Evolutionary conservation across 2,797 vertebrate species (phyloP).

Genomic region (Ciconia nigra): DNA sequence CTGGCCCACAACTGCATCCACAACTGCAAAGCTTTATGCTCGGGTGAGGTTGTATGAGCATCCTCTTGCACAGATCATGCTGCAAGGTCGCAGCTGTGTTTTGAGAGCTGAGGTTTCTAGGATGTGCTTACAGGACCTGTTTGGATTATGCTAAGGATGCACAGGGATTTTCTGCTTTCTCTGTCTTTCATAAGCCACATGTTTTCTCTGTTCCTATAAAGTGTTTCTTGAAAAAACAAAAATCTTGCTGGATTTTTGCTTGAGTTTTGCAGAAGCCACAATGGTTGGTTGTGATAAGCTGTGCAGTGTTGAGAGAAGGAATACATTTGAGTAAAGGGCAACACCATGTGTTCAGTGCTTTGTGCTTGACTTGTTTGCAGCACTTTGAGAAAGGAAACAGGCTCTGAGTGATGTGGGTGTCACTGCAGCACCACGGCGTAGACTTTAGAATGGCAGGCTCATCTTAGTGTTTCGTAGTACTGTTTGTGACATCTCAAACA

Average conservation of each 20-base stretch:
- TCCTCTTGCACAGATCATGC: neutral
- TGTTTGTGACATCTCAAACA: neutral
- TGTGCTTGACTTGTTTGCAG: neutral
- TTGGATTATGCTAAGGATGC: neutral
- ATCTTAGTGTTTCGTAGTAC: neutral
- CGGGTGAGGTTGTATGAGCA: neutral
- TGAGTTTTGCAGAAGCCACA: neutral
- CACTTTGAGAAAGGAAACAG: neutral
- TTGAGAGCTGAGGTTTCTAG: neutral
- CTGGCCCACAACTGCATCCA: neutral
- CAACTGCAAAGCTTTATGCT: neutral
- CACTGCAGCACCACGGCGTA: fast-evolving
- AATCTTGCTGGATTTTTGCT: neutral
- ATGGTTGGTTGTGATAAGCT: neutral
- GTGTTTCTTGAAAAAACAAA: neutral
- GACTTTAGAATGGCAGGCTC: neutral
- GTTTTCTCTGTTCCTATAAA: neutral
- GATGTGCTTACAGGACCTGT: neutral
- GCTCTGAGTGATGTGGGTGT: fast-evolving
- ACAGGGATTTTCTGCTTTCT: neutral
- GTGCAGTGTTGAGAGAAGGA: neutral
- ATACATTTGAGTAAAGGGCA: neutral
- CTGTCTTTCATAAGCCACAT: neutral
- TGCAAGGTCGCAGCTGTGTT: neutral
- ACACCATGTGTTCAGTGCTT: neutral